phyloP scores from a whole-genome alignment of 2,797 vertebrate species.

The Mormyrus proboscirostris region DNA sequence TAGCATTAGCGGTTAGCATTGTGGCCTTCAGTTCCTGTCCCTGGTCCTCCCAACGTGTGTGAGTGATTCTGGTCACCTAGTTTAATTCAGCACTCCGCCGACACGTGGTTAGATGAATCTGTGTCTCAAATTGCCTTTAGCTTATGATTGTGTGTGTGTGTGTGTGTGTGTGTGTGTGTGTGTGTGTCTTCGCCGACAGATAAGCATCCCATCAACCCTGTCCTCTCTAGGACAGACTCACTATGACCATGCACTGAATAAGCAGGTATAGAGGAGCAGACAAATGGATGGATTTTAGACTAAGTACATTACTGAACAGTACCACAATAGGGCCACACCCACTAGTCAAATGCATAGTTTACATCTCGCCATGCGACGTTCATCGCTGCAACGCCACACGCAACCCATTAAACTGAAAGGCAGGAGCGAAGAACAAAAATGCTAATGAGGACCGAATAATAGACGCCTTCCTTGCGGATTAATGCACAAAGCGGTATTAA shows the following conservation, averaged over 20 bases:
- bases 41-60: not conserved
- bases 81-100: not conserved
- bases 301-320: not conserved
- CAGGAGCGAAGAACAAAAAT: slow-evolving; percentile 47
- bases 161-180: too few species aligned
- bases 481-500: slow-evolving; percentile 48
- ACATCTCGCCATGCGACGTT: too few species aligned
- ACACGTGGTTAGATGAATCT: not conserved
- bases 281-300: not conserved
- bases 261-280: not conserved
- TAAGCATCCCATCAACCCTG: not conserved
- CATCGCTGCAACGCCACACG: not conserved
- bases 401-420: not conserved
- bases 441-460: slow-evolving; percentile 62
- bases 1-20: not conserved
- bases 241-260: not conserved
- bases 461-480: slow-evolving; percentile 39
- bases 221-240: not conserved
- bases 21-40: not conserved
- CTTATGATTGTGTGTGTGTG: not conserved
- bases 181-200: not conserved
- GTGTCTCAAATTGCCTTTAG: not conserved
- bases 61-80: not conserved
- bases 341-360: not conserved
- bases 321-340: not conserved